phyloP scores from a whole-genome alignment of 2,797 vertebrate genomes.

The Lerista edwardsae region DNA sequence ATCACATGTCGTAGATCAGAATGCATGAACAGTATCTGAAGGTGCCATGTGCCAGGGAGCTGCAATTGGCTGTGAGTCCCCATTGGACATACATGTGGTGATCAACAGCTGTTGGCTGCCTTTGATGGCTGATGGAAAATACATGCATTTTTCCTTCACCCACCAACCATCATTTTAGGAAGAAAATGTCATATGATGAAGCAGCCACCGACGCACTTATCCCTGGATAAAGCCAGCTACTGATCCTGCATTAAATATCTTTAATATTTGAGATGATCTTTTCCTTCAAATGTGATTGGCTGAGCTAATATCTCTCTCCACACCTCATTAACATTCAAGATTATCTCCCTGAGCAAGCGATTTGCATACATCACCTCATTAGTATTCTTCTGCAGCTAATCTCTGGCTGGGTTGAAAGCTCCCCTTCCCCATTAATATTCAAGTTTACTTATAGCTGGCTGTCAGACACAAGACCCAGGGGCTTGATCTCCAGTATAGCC shows the following conservation, averaged over 20 bases:
- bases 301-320: conserved; percentile 25
- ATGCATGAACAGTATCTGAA: background rate
- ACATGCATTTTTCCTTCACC: background rate
- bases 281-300: conserved; percentile 14
- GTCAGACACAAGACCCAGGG: conserved; percentile 1
- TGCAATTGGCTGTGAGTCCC: background rate
- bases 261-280: conserved; percentile 29
- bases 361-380: conserved; percentile 38
- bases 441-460: conserved; percentile 21
- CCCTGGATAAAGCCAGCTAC: background rate
- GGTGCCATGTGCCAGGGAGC: background rate
- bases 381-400: conserved; percentile 28
- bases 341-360: conserved; percentile 21
- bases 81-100: background rate
- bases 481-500: background rate
- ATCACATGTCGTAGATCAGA: background rate
- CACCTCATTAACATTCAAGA: conserved; percentile 36
- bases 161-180: background rate
- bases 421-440: conserved; percentile 26
- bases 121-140: background rate
- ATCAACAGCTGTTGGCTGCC: background rate
- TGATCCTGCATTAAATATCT: background rate
- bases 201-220: background rate
- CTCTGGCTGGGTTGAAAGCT: background rate
- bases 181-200: background rate